Percentiles rank a stretch among this genome's conserved stretches.
These are phyloP conservation scores for Percina caprodes DNA, from an alignment of 2,113 vertebrate genomes.

Conservation along the genomic window DNA sequence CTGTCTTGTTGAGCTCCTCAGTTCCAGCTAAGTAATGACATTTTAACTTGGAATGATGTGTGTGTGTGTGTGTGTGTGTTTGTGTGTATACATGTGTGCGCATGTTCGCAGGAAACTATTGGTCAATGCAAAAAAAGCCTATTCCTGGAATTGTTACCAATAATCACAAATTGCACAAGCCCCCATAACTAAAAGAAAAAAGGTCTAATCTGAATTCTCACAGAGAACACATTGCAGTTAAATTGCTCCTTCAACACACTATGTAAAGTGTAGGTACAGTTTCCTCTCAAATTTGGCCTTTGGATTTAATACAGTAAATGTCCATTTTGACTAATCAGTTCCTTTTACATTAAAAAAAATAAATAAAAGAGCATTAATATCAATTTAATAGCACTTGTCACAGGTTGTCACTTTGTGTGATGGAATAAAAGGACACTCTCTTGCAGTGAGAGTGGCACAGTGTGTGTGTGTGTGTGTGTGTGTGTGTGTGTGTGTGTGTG, in stretches of 20 bases:
- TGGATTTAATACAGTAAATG: constrained; percentile 72
- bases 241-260: constrained; percentile 66
- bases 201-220: constrained; percentile 20
- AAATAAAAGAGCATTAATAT: constrained; percentile 36
- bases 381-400: constrained; percentile 25
- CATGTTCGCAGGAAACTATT: constrained; percentile 59
- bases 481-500: constrained; percentile 16
- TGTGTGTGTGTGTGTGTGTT: not conserved
- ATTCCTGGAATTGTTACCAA: constrained; percentile 67
- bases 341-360: constrained; percentile 32
- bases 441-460: not conserved
- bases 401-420: constrained; percentile 15
- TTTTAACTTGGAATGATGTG: constrained; percentile 63
- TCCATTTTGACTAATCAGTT: constrained; percentile 39
- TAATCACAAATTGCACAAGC: constrained; percentile 22
- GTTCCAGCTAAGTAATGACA: constrained; percentile 73
- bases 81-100: constrained; percentile 9
- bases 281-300: constrained; percentile 49
- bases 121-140: constrained; percentile 48
- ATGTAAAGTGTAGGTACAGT: constrained; percentile 58
- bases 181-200: constrained; percentile 16
- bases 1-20: constrained; percentile 49
- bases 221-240: constrained; percentile 49
- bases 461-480: constrained; percentile 1
- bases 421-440: not conserved